Evolutionary conservation across 2,888 invertebrate species (phyloP), one percentile per base, ranked within the genome.

Genomic region (Drosophila rellima): DNA sequence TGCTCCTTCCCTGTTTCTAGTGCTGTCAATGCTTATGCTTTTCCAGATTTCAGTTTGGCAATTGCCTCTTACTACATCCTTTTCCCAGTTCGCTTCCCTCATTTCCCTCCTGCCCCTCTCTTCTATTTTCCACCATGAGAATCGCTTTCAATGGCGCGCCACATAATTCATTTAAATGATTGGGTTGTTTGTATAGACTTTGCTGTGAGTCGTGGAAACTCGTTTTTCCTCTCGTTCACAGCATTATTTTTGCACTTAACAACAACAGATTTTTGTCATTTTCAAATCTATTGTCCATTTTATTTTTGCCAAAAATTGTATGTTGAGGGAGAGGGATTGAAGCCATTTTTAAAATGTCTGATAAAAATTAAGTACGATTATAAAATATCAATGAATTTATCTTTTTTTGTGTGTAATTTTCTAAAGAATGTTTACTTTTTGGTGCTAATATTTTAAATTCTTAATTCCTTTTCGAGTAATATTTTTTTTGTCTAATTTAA

Each of bases 111-210:
- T 31, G 29, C 39, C 55, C 31, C 39, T 20, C 50, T 37, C 50
- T 33, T 11, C 48, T 33, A 5, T 48, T 31, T 47, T 26, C 29
- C 54, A 31, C 29, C 55, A 37, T 83, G 84, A 68, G 73, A 80
- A 85, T 73, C 64, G 31, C 51, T 57, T 70, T 67, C 69, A 55
- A 59, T 80, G 78, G 71, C 78, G 70, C 51, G 69, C 59, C 55
- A 71, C 71, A 88, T 88, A 88, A 86, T 88, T 86, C 88, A 86
- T 86, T 86, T 68, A 80, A 88, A 86, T 86, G 82, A 88, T 86
- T 86, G 86, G 86, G 71, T 72, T 86, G 88, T 88, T 88, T 88
- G 86, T 76, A 78, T 71, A 70, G 73, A 70, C 23, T 18, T 20
- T 35, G 15, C 8, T 37, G 39, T 39, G 17, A 39, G 20, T 33